Base-by-base conservation (phyloP, 2,797 vertebrate species). In the Erethizon dorsatum region DNA sequence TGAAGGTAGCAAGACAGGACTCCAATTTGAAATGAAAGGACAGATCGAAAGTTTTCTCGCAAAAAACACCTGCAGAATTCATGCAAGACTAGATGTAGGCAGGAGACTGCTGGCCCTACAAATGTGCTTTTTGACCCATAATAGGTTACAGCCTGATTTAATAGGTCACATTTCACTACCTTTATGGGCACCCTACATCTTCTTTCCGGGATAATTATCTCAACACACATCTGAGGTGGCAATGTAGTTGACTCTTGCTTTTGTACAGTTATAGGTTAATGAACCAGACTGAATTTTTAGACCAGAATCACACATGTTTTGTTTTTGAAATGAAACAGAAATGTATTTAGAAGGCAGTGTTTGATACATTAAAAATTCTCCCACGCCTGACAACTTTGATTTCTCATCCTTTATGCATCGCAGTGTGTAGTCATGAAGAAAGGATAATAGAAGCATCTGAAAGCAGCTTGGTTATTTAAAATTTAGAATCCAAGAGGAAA, bases 201-300 rank as follows among this genome's bases (percentile, higher is more conserved):
- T 98, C 98, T 98, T 98, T 98, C 98, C 98, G 98, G 97, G 97
- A 97, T 98, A 98, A 99, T 99, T 98, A 98, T 99, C 98, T 98
- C 98, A 98, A 98, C 97, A 97, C 98, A 98, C 97, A 98, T 98
- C 97, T 97, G 98, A 99, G 97, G 97, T 97, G 98, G 98, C 98
- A 98, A 94, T 41, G 2, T 98, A 98, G 98, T 98, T 98, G 98
- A 98, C 98, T 98, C 97, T 97, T 98, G 97, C 97, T 98, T 98
- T 98, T 96, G 97, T 98, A 97, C 0, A 5, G 98, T 97, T 98
- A 98, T 97, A 98, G 98, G 98, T 98, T 99, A 98, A 98, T 98
- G 98, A 98, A 98, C 97, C 98, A 98, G 97, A 98, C 97, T 96
- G 98, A 98, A 93, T 98, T 98, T 98, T 92, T 83, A 91, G 91